These are phyloP conservation scores for Saxidomus purpurata DNA, from an alignment of 1,140 invertebrate species.

Conservation along the genomic window DNA sequence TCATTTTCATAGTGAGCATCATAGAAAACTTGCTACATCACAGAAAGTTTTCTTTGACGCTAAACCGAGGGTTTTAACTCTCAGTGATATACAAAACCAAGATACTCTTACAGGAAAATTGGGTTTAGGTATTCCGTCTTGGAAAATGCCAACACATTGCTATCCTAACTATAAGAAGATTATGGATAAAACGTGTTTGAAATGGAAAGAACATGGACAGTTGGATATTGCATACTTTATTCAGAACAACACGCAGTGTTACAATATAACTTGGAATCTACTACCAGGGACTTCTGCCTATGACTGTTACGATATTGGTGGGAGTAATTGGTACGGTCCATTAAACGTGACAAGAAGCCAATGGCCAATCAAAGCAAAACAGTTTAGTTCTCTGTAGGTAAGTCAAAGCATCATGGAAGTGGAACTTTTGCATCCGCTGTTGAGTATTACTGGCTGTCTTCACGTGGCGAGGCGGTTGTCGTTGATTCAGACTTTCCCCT, in stretches of 20 bases:
- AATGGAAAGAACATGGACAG: conserved; percentile 79
- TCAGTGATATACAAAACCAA: conserved; percentile 64
- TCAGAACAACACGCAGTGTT: conserved; percentile 73
- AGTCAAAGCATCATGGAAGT: conserved; percentile 69
- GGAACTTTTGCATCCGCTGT: conserved; percentile 76
- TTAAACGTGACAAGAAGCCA: conserved; percentile 70
- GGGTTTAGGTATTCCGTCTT: conserved; percentile 76
- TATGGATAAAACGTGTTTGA: conserved; percentile 74
- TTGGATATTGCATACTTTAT: conserved; percentile 75
- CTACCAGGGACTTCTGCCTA: conserved; percentile 68
- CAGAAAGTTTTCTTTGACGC: conserved; percentile 80
- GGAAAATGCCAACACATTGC: conserved; percentile 81
- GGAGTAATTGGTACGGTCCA: conserved; percentile 79
- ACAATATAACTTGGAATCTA: conserved; percentile 81
- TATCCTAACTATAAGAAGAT: conserved; percentile 70
- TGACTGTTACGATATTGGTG: conserved; percentile 82
- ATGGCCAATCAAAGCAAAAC: conserved; percentile 72
- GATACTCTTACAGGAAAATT: conserved; percentile 72
- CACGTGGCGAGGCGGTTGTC: conserved; percentile 79
- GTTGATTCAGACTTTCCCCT: conserved; percentile 81
- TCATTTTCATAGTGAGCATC: conserved; percentile 76
- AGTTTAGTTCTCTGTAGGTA: conserved; percentile 68
- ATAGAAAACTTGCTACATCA: conserved; percentile 65
- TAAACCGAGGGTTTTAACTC: conserved; percentile 67
- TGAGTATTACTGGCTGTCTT: conserved; percentile 85